phyloP scores from a whole-genome alignment of 1,140 invertebrate species.

The Bacillus rossius region DNA sequence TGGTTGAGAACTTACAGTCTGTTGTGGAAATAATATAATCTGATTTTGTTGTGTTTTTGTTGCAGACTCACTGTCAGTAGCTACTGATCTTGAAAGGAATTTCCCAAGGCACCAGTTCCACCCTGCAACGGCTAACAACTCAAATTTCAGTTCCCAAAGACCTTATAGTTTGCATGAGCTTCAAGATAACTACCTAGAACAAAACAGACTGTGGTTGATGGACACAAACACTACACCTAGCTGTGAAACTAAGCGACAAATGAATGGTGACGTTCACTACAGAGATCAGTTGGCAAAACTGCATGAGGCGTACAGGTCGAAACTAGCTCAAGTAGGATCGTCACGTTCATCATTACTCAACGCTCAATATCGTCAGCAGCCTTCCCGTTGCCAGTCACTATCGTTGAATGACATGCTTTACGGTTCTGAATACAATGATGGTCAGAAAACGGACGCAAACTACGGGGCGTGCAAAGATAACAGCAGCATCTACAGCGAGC shows the following conservation, averaged over 20 bases:
- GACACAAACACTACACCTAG: conserved; percentile 23
- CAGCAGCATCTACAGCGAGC: conserved; percentile 75
- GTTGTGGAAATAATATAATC: no score
- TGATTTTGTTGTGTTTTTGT: no score
- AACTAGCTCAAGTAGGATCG: conserved; percentile 41
- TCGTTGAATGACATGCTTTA: conserved; percentile 63
- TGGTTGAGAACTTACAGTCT: no score
- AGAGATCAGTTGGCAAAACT: conserved; percentile 56
- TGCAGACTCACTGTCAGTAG: conserved; percentile 67
- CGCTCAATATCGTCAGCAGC: conserved; percentile 28
- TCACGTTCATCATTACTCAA: not conserved
- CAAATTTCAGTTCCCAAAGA: conserved; percentile 17
- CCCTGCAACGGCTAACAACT: conserved; percentile 12
- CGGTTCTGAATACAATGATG: conserved; percentile 41
- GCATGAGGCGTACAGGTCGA: conserved; percentile 60
- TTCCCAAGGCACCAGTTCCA: conserved; percentile 36
- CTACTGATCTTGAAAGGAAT: conserved; percentile 62
- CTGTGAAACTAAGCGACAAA: conserved; percentile 5
- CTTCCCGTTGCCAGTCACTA: conserved; percentile 57
- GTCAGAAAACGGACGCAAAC: conserved; percentile 49
- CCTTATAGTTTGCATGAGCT: conserved; percentile 14
- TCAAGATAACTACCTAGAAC: not conserved
- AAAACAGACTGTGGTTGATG: not conserved
- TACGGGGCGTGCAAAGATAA: conserved; percentile 40
- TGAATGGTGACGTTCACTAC: no score